Conservation (phyloP, 2,888 invertebrate genomes). For the Agrilus cyanescens region DNA sequence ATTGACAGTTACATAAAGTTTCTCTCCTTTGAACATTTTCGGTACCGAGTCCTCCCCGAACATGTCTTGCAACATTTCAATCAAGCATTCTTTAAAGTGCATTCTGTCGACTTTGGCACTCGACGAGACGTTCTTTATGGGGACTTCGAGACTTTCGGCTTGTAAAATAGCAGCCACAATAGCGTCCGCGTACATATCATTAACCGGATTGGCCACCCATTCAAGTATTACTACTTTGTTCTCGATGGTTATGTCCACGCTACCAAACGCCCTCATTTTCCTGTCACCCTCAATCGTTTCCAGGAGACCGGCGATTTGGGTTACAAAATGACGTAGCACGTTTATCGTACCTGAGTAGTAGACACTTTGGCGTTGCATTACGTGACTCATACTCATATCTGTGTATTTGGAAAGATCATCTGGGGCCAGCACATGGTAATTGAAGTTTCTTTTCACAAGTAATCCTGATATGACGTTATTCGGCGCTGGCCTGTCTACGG, state of each 20-base stretch:
- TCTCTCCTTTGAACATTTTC: constrained; percentile 86
- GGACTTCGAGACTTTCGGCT: constrained; percentile 58
- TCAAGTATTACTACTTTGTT: constrained; percentile 69
- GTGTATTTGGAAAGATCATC: constrained; percentile 92
- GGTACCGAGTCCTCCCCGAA: constrained; percentile 90
- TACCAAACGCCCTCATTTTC: constrained; percentile 68
- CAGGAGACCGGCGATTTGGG: constrained; percentile 66
- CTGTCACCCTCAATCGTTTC: constrained; percentile 59
- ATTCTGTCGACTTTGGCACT: constrained; percentile 72
- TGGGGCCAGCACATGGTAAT: constrained; percentile 89
- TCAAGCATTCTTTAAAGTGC: constrained; percentile 86
- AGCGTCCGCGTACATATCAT: constrained; percentile 98
- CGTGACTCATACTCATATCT: constrained; percentile 85
- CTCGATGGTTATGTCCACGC: constrained; percentile 71
- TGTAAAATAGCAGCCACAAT: constrained; percentile 79
- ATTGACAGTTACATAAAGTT: constrained; percentile 73
- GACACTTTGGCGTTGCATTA: constrained; percentile 85
- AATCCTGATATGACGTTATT: constrained; percentile 80
- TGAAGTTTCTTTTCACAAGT: constrained; percentile 93
- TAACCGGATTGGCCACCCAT: constrained; percentile 91
- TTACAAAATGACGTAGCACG: constrained; percentile 61
- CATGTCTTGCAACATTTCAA: constrained; percentile 87
- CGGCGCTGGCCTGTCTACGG: constrained; percentile 68
- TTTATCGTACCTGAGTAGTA: constrained; percentile 68
- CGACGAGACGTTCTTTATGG: constrained; percentile 47